phyloP scores from a whole-genome alignment of 92 coral and sea anemone species.

The Zoanthus sociatus region DNA sequence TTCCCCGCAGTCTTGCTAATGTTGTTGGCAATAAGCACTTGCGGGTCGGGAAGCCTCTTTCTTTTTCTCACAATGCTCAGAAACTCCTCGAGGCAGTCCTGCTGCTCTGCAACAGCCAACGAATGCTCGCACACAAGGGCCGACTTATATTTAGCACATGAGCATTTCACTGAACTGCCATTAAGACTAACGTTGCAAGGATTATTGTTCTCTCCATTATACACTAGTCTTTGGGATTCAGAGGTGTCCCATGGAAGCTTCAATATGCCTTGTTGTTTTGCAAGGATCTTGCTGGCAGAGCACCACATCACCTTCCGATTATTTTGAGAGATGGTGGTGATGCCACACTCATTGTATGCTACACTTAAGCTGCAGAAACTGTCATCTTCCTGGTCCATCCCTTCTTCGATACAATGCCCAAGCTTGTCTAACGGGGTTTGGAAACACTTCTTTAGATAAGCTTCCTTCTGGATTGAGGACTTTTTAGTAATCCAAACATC shows the following conservation, averaged over 20 bases:
- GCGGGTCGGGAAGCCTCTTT: constrained; percentile 51
- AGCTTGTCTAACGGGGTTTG: constrained; percentile 49
- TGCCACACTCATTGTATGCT: constrained; percentile 43
- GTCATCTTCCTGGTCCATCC: background rate
- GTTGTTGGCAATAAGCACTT: constrained; percentile 1
- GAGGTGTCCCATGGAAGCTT: constrained; percentile 56
- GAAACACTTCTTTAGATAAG: constrained; percentile 51
- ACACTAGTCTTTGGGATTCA: constrained; percentile 50
- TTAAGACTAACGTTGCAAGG: background rate
- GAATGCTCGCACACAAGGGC: constrained; percentile 47
- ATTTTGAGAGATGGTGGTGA: constrained; percentile 47
- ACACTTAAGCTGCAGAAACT: constrained; percentile 24
- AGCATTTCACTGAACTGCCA: constrained; percentile 43
- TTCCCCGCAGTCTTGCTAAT: constrained; percentile 31
- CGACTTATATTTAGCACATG: constrained; percentile 51
- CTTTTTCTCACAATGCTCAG: constrained; percentile 43
- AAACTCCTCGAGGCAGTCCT: constrained; percentile 38
- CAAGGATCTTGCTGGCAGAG: constrained; percentile 37
- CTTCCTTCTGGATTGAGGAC: constrained; percentile 53
- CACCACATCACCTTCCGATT: constrained; percentile 59
- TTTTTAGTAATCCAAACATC: constrained; percentile 49
- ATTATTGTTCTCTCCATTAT: constrained; percentile 30
- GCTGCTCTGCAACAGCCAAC: constrained; percentile 60
- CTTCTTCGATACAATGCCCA: background rate
- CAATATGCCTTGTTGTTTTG: constrained; percentile 43